Evolutionary conservation across 2,888 invertebrate genomes (phyloP).

Genomic region (Ceraclea dissimilis): DNA sequence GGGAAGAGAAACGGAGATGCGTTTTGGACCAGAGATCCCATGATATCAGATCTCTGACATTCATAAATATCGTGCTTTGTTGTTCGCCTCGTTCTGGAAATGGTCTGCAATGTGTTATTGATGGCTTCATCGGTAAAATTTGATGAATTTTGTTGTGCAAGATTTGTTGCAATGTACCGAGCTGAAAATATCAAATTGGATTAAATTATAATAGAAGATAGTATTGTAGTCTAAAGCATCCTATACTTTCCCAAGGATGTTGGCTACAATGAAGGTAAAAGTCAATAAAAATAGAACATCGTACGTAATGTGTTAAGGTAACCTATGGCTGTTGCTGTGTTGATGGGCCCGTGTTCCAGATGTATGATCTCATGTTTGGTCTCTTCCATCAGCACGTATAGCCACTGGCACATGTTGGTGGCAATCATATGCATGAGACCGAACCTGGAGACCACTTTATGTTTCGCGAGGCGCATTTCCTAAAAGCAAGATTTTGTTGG

Average conservation of each 20-base stretch:
- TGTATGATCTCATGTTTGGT: conserved; percentile 82
- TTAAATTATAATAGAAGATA: not conserved
- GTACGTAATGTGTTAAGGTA: not conserved
- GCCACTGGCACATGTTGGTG: conserved; percentile 89
- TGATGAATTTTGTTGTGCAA: not conserved
- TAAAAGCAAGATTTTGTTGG: conserved; percentile 24
- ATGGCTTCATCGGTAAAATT: not conserved
- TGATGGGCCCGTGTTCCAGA: conserved; percentile 41
- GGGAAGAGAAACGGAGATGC: conserved; percentile 78
- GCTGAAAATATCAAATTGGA: conserved; percentile 1
- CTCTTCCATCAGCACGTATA: conserved; percentile 79
- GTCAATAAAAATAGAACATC: too few species aligned
- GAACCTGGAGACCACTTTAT: conserved; percentile 70
- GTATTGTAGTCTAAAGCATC: too few species aligned
- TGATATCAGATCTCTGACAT: conserved; percentile 58
- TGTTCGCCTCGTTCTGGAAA: not conserved
- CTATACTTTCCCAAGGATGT: too few species aligned
- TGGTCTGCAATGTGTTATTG: not conserved
- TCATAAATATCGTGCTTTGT: conserved; percentile 28
- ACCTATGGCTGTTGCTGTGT: not conserved
- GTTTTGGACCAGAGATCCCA: conserved; percentile 63
- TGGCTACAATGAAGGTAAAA: too few species aligned
- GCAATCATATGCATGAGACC: conserved; percentile 94
- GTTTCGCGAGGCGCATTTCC: conserved; percentile 54
- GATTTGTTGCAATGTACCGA: not conserved